Evolutionary conservation across 2,888 invertebrate species (phyloP).

Genomic region (Drosophila fulvimacula): DNA sequence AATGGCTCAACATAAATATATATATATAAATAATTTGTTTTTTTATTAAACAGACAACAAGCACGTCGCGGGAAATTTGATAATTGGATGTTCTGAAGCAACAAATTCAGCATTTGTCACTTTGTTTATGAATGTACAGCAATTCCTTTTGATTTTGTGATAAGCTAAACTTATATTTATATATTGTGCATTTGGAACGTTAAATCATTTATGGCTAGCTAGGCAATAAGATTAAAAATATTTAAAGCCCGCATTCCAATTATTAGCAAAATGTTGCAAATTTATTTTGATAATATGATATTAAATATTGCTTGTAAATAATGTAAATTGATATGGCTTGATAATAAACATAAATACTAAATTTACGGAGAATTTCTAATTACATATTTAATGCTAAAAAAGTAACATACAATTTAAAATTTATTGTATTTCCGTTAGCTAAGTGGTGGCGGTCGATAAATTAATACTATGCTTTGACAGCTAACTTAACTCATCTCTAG

Average conservation of each 20-base stretch:
- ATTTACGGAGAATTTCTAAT: neutral
- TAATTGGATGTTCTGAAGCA: slow-evolving; percentile 83
- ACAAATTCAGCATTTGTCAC: slow-evolving; percentile 22
- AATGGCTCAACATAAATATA: slow-evolving; percentile 40
- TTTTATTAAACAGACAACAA: slow-evolving; percentile 68
- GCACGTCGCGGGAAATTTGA: slow-evolving; percentile 82
- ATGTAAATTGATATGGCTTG: slow-evolving; percentile 69
- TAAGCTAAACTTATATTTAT: slow-evolving; percentile 55
- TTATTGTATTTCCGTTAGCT: neutral
- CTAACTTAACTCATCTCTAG: slow-evolving; percentile 12
- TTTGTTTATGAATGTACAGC: slow-evolving; percentile 54
- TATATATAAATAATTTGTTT: slow-evolving; percentile 25
- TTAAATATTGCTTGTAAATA: slow-evolving; percentile 69
- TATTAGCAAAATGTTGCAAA: slow-evolving; percentile 69
- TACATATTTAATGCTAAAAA: neutral
- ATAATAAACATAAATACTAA: slow-evolving; percentile 56
- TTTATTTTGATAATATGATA: slow-evolving; percentile 49
- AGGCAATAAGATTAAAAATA: slow-evolving; percentile 33
- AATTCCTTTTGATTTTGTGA: slow-evolving; percentile 64
- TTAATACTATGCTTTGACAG: slow-evolving; percentile 3
- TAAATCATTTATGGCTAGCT: slow-evolving; percentile 40
- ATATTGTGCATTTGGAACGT: slow-evolving; percentile 56
- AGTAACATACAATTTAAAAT: neutral
- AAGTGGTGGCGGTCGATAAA: slow-evolving; percentile 9
- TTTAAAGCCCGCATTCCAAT: slow-evolving; percentile 40